Evolutionary conservation across 2,888 invertebrate genomes (phyloP).

Genomic region (Sympetrum striolatum): DNA sequence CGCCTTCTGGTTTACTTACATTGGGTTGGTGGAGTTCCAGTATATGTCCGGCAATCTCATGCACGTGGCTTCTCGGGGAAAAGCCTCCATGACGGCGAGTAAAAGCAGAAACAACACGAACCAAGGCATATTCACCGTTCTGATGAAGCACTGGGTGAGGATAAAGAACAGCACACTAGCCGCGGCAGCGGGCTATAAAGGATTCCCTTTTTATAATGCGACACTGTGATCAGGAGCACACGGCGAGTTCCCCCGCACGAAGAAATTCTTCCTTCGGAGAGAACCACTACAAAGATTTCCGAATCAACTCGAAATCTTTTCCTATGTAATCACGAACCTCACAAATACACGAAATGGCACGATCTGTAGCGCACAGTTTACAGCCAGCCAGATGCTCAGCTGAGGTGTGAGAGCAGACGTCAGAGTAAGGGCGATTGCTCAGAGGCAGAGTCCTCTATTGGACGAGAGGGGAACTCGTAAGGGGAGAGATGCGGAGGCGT

Average conservation of each 20-base stretch:
- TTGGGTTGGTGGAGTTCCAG: slow-evolving; percentile 66
- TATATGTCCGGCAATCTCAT: slow-evolving; percentile 64
- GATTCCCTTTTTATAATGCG: background rate
- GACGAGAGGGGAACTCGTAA: slow-evolving; percentile 21
- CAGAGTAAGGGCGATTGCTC: slow-evolving; percentile 3
- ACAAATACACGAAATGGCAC: slow-evolving; percentile 38
- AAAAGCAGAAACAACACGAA: slow-evolving; percentile 63
- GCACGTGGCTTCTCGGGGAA: slow-evolving; percentile 62
- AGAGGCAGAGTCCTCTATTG: slow-evolving; percentile 34
- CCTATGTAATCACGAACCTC: background rate
- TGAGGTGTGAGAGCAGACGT: slow-evolving; percentile 43
- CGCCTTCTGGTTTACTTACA: slow-evolving; percentile 58
- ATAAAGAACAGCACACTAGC: background rate
- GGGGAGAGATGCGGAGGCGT: slow-evolving; percentile 18
- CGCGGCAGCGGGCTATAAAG: background rate
- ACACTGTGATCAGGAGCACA: slow-evolving; percentile 13
- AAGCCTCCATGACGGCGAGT: slow-evolving; percentile 63
- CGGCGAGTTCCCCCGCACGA: slow-evolving; percentile 26
- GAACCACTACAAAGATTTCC: background rate
- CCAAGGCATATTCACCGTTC: slow-evolving; percentile 59
- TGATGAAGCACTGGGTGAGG: background rate
- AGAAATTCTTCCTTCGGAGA: background rate
- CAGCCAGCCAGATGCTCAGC: slow-evolving; percentile 42
- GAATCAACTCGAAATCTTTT: background rate
- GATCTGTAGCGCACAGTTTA: slow-evolving; percentile 21